Evolutionary conservation across 2,113 vertebrate species (phyloP).

Genomic region (Rhombomys opimus): DNA sequence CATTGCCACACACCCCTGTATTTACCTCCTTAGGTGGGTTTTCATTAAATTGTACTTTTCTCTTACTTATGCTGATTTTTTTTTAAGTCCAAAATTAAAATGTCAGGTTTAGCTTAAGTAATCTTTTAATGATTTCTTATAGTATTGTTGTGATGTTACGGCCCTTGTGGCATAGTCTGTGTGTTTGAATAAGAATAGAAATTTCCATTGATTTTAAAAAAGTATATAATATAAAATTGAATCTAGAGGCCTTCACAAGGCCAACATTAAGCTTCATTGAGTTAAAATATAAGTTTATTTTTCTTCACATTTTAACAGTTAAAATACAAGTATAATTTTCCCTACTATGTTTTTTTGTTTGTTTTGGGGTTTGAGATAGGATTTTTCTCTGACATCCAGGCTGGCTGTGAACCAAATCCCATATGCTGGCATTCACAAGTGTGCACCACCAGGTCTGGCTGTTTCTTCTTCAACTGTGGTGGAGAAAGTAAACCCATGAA

Average conservation of each 20-base stretch:
- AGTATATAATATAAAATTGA: neutral
- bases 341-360: neutral
- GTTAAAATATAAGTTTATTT: constrained; percentile 55
- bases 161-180: constrained; percentile 20
- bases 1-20: neutral
- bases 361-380: neutral
- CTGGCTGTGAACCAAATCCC: neutral
- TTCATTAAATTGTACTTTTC: constrained; percentile 7
- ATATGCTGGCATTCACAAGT: neutral
- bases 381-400: neutral
- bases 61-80: neutral
- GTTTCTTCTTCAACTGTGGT: constrained; percentile 36
- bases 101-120: constrained; percentile 1
- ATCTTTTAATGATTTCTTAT: constrained; percentile 2
- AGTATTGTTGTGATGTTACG: neutral
- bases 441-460: neutral
- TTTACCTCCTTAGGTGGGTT: neutral
- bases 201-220: neutral
- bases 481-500: constrained; percentile 17
- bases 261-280: neutral
- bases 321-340: constrained; percentile 5
- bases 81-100: constrained; percentile 50
- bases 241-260: constrained; percentile 25
- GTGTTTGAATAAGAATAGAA: constrained; percentile 47
- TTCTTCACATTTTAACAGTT: neutral